Evolutionary conservation across 2,113 vertebrate species (phyloP).

Genomic region (Rattus norvegicus): GRCr8 NC_086020.1:83966001-83966500

Average conservation of each 20-base stretch:
- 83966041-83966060: background rate
- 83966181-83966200: rapidly evolving
- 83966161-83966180: rapidly evolving
- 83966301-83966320: background rate
- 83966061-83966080: background rate
- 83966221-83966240: background rate
- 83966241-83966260: background rate
- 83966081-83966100: background rate
- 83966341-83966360: background rate
- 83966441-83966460: background rate
- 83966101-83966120: no score
- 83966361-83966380: background rate
- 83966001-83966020: background rate
- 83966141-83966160: rapidly evolving
- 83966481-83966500: constrained; percentile 2
- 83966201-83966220: background rate
- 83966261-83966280: background rate
- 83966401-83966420: background rate
- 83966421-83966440: constrained; percentile 16
- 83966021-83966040: background rate
- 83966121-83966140: rapidly evolving
- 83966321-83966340: background rate
- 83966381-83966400: background rate
- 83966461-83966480: constrained; percentile 16
- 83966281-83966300: rapidly evolving